Evolutionary conservation across 2,888 invertebrate genomes (phyloP).

Genomic region (Chloroclystis v-ata): DNA sequence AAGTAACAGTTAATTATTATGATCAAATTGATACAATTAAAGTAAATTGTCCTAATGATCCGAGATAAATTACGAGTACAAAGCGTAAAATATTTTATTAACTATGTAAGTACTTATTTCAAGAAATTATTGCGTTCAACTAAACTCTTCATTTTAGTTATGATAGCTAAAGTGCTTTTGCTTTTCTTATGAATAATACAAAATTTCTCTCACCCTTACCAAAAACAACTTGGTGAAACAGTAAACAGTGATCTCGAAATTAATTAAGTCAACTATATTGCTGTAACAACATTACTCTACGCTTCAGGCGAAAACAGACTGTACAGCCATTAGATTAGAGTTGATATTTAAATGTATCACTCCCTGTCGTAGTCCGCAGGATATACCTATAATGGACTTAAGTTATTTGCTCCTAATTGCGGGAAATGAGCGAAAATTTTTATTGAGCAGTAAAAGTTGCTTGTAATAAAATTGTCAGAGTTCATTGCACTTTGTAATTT

Average conservation of each 20-base stretch:
- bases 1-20: background rate
- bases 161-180: no score
- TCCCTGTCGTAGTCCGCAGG: conserved; percentile 19
- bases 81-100: no score
- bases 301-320: conserved; percentile 10
- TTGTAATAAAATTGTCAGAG: conserved; percentile 58
- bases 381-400: conserved; percentile 29
- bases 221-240: conserved; percentile 27
- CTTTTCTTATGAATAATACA: background rate
- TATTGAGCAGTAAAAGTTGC: conserved; percentile 60
- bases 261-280: conserved; percentile 50
- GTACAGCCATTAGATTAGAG: background rate
- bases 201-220: conserved; percentile 4
- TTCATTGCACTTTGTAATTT: conserved; percentile 58
- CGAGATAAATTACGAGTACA: no score
- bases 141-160: no score
- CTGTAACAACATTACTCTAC: conserved; percentile 35
- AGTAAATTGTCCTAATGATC: no score
- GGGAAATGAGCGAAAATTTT: conserved; percentile 65
- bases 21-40: no score
- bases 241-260: conserved; percentile 46
- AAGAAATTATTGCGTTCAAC: background rate
- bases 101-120: no score
- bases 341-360: conserved; percentile 6
- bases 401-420: conserved; percentile 51